Conservation (phyloP, 2,797 vertebrate genomes). For the Podarcis siculus region DNA sequence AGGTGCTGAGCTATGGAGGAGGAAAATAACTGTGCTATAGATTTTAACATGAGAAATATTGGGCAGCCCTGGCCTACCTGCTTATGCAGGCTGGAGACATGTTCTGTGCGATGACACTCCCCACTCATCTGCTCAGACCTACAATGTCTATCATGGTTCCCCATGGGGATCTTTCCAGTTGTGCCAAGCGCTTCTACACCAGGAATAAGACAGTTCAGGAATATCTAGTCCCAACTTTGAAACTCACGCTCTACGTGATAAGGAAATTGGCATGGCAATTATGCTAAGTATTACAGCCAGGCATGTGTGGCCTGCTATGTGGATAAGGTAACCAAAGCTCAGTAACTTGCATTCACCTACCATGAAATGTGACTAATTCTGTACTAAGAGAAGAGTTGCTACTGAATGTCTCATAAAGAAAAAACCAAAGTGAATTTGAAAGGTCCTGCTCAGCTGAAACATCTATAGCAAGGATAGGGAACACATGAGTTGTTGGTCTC, state of each 20-base stretch:
- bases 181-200: background rate
- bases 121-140: background rate
- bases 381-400: constrained; percentile 1
- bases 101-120: background rate
- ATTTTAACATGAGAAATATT: constrained; percentile 13
- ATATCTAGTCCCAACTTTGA: background rate
- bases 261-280: background rate
- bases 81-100: background rate
- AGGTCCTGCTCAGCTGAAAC: background rate
- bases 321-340: background rate
- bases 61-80: background rate
- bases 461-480: background rate
- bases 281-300: too few relatives aligned
- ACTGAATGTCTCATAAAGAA: background rate
- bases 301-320: background rate
- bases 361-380: constrained; percentile 2
- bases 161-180: background rate
- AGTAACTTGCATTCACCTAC: background rate
- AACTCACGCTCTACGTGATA: background rate
- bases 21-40: background rate
- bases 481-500: too few relatives aligned
- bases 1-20: background rate
- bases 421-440: background rate
- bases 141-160: background rate
- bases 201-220: background rate